These are phyloP conservation scores for Amorpha juglandis DNA, from an alignment of 2,888 invertebrate species.

Conservation along the genomic window DNA sequence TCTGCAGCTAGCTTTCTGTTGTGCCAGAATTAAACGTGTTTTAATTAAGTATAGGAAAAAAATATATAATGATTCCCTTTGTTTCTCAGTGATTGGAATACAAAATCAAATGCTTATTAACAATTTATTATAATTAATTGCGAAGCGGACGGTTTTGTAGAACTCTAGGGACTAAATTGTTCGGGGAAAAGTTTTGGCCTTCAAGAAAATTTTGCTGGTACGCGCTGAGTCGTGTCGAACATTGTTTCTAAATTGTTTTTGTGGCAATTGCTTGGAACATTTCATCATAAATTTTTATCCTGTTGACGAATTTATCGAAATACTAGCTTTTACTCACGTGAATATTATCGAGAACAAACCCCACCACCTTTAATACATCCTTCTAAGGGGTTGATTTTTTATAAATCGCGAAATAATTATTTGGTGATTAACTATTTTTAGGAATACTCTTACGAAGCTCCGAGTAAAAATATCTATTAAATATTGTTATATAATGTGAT, in stretches of 20 bases:
- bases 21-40: not conserved
- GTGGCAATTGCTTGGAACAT: constrained; percentile 3
- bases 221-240: not conserved
- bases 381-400: too few relatives aligned
- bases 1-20: not conserved
- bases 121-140: constrained; percentile 17
- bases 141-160: not conserved
- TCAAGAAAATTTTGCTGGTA: not conserved
- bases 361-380: too few relatives aligned
- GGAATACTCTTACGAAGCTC: too few relatives aligned
- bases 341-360: too few relatives aligned
- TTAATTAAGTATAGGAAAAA: constrained; percentile 13
- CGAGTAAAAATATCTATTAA: too few relatives aligned
- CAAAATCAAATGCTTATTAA: constrained; percentile 21
- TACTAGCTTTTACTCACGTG: too few relatives aligned
- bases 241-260: not conserved
- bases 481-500: too few relatives aligned
- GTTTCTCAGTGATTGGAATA: constrained; percentile 11
- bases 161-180: constrained; percentile 12
- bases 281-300: not conserved
- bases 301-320: not conserved
- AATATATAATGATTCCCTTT: constrained; percentile 1
- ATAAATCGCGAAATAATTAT: too few relatives aligned
- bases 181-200: constrained; percentile 5
- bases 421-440: too few relatives aligned